These are phyloP conservation scores for Lasiurus borealis DNA, from an alignment of 2,113 vertebrate genomes.

Conservation along the genomic window DNA sequence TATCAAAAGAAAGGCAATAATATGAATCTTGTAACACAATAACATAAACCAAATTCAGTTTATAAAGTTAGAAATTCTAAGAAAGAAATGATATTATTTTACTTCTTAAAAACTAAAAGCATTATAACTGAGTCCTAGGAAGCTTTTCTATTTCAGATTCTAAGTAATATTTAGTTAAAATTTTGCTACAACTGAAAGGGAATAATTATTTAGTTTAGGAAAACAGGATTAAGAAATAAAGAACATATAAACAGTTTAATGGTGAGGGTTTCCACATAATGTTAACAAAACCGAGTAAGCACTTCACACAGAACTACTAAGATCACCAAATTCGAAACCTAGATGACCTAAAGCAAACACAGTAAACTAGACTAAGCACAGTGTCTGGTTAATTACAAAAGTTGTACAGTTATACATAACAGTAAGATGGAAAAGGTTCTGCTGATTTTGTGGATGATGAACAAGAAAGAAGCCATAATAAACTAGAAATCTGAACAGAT, in stretches of 20 bases:
- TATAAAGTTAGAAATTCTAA: conserved; percentile 8
- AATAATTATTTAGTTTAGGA: conserved; percentile 4
- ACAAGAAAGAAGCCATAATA: conserved; percentile 15
- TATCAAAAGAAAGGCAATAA: conserved; percentile 3
- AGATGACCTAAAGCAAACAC: not conserved
- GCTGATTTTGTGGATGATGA: not conserved
- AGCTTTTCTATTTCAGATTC: conserved; percentile 19
- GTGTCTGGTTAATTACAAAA: not conserved
- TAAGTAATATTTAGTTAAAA: not conserved
- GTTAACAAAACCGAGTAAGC: conserved; percentile 5
- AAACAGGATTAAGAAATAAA: conserved; percentile 23
- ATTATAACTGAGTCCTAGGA: not conserved
- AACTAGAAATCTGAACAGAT: conserved; percentile 44
- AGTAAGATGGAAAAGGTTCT: not conserved
- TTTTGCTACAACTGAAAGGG: not conserved
- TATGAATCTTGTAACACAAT: conserved; percentile 13
- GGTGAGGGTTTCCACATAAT: not conserved
- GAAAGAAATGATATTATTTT: conserved; percentile 22
- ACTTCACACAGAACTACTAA: not conserved
- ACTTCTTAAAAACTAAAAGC: conserved; percentile 18
- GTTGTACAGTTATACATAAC: not conserved
- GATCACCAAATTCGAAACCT: not conserved
- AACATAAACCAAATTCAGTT: conserved; percentile 28
- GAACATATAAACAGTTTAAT: conserved; percentile 20
- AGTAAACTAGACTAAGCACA: not conserved